phyloP scores from a whole-genome alignment of 2,113 vertebrate genomes.

The Pseudois nayaur region DNA sequence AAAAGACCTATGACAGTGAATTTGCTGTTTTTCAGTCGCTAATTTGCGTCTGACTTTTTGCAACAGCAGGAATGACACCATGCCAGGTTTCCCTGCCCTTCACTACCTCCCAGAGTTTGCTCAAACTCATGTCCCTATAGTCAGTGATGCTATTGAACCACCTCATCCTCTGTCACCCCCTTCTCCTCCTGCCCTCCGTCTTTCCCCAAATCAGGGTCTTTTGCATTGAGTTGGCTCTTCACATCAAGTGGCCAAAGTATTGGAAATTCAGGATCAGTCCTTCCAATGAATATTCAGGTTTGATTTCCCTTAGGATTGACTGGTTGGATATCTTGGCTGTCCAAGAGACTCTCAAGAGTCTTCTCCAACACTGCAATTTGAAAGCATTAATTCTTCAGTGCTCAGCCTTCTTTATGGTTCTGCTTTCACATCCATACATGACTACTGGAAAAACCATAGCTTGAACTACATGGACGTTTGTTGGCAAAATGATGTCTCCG shows the following conservation, averaged over 20 bases:
- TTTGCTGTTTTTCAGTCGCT: fast-evolving
- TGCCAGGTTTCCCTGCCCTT: background rate
- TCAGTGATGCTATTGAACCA: background rate
- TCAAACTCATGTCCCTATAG: background rate
- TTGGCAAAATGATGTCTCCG: background rate
- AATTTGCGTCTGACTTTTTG: background rate
- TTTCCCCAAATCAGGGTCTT: background rate
- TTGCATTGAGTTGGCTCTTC: background rate
- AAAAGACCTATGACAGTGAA: background rate
- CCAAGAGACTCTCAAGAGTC: background rate
- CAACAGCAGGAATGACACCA: background rate
- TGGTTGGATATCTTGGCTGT: background rate
- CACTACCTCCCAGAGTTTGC: background rate
- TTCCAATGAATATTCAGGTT: background rate
- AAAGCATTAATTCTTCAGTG: background rate
- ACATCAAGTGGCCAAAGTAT: background rate
- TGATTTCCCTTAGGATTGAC: background rate
- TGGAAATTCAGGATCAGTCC: background rate
- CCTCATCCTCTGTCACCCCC: background rate
- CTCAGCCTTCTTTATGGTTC: background rate
- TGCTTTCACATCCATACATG: background rate
- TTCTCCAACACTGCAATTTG: background rate
- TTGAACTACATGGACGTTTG: background rate
- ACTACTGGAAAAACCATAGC: background rate
- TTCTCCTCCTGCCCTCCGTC: background rate